phyloP scores from a whole-genome alignment of 2,113 vertebrate genomes.

The Osmerus mordax region DNA sequence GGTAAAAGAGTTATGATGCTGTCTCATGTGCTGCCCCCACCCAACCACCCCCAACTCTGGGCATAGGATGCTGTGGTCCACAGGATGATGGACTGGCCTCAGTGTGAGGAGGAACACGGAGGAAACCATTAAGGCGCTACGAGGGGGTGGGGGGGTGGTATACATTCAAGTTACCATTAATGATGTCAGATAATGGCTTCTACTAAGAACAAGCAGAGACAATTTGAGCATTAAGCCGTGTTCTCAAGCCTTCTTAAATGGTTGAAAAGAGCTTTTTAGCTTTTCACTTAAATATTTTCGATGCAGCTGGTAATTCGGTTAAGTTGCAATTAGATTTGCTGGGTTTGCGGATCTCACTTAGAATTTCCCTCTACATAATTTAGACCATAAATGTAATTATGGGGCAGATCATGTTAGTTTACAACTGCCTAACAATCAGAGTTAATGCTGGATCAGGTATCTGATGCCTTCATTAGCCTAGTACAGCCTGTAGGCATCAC shows the following conservation, averaged over 20 bases:
- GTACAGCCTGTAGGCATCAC: not conserved
- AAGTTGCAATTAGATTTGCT: conserved; percentile 53
- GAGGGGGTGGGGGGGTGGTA: conserved; percentile 58
- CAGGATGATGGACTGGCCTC: conserved; percentile 35
- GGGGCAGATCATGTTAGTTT: conserved; percentile 34
- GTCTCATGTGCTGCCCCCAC: too few relatives aligned
- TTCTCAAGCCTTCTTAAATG: conserved; percentile 49
- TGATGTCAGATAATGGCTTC: conserved; percentile 51
- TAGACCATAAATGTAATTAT: conserved; percentile 51
- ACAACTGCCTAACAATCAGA: conserved; percentile 29
- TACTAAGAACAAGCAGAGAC: conserved; percentile 55
- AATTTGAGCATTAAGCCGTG: conserved; percentile 47
- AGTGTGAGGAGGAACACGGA: conserved; percentile 45
- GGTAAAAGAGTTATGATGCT: not conserved
- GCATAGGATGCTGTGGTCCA: conserved; percentile 18
- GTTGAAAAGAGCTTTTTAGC: conserved; percentile 46
- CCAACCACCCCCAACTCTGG: not conserved
- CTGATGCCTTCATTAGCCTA: conserved; percentile 6
- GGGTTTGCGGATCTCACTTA: conserved; percentile 53
- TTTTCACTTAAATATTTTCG: conserved; percentile 51
- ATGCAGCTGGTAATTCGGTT: conserved; percentile 55
- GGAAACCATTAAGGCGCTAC: conserved; percentile 52
- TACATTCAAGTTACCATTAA: conserved; percentile 60
- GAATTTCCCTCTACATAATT: conserved; percentile 44
- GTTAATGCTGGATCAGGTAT: conserved; percentile 7